Conservation (phyloP, 1,140 invertebrate species). For the Drosophila pandora region DNA sequence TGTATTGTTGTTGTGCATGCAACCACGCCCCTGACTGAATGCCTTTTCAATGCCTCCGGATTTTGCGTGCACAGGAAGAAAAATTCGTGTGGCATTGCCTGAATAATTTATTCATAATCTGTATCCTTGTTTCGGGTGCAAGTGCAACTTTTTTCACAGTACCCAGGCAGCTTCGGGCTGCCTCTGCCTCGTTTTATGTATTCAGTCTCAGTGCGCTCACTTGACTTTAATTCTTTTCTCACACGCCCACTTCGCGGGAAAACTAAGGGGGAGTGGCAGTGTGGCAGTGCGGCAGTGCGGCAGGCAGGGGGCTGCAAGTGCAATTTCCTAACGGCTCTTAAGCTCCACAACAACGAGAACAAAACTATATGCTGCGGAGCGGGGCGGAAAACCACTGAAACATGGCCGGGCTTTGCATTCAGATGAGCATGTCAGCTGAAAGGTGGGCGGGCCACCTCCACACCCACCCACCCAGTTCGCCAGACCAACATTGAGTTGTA, state of each 20-base stretch:
- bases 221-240: slow-evolving; percentile 82
- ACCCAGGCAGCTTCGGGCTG: background rate
- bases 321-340: slow-evolving; percentile 80
- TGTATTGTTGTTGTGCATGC: slow-evolving; percentile 47
- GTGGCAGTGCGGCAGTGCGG: no score
- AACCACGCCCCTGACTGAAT: slow-evolving; percentile 53
- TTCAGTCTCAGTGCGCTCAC: slow-evolving; percentile 82
- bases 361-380: slow-evolving; percentile 36
- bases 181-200: slow-evolving; percentile 65
- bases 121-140: no score
- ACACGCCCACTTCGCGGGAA: slow-evolving; percentile 68
- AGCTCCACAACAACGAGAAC: slow-evolving; percentile 50
- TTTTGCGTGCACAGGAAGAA: slow-evolving; percentile 1
- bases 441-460: slow-evolving; percentile 50
- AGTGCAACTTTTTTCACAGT: background rate
- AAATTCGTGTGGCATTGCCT: background rate
- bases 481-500: slow-evolving; percentile 61
- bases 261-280: background rate
- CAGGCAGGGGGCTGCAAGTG: slow-evolving; percentile 44
- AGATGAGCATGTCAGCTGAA: slow-evolving; percentile 79
- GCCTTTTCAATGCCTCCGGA: slow-evolving; percentile 49
- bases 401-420: slow-evolving; percentile 60
- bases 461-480: background rate
- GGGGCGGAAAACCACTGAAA: slow-evolving; percentile 34
- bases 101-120: no score